Percentiles rank a stretch among this genome's conserved stretches.
These are phyloP conservation scores for Collichthys lucidus DNA, from an alignment of 2,113 vertebrate species.

Conservation along the genomic window DNA sequence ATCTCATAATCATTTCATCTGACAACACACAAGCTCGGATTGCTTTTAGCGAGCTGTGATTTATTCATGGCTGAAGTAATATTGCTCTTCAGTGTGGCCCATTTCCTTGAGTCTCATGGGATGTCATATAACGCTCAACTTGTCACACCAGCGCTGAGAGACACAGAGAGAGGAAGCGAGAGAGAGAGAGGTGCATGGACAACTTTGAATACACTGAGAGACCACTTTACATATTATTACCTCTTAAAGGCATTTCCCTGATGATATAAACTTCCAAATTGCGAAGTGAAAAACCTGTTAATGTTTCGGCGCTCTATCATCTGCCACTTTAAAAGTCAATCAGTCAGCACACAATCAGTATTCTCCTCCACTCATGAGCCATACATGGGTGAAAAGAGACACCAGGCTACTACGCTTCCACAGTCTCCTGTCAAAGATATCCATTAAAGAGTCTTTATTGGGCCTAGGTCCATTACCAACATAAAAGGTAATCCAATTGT, in stretches of 20 bases:
- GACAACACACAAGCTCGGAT: slow-evolving; percentile 28
- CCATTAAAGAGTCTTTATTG: slow-evolving; percentile 59
- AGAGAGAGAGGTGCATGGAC: slow-evolving; percentile 5
- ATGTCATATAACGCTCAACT: slow-evolving; percentile 49
- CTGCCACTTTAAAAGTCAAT: slow-evolving; percentile 58
- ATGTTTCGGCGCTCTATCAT: slow-evolving; percentile 54
- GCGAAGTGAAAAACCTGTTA: slow-evolving; percentile 65
- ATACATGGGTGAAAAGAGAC: slow-evolving; percentile 21
- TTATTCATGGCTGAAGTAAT: slow-evolving; percentile 52
- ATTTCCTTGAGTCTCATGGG: slow-evolving; percentile 49
- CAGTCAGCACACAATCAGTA: slow-evolving; percentile 55
- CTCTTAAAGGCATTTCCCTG: slow-evolving; percentile 55
- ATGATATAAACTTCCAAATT: slow-evolving; percentile 61
- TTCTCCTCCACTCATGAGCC: slow-evolving; percentile 23
- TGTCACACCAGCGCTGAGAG: slow-evolving; percentile 13
- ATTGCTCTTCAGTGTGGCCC: slow-evolving; percentile 38
- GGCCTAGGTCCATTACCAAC: slow-evolving; percentile 35
- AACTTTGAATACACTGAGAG: slow-evolving; percentile 52
- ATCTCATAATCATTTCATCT: slow-evolving; percentile 56
- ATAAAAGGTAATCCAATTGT: slow-evolving; percentile 47
- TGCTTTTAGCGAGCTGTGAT: slow-evolving; percentile 54
- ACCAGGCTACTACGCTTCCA: slow-evolving; percentile 13
- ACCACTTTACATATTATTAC: slow-evolving; percentile 64
- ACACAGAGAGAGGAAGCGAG: not conserved
- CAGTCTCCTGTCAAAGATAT: slow-evolving; percentile 27